These are phyloP conservation scores for Bilobella aurantiaca DNA, from an alignment of 1,140 invertebrate species.

Conservation along the genomic window DNA sequence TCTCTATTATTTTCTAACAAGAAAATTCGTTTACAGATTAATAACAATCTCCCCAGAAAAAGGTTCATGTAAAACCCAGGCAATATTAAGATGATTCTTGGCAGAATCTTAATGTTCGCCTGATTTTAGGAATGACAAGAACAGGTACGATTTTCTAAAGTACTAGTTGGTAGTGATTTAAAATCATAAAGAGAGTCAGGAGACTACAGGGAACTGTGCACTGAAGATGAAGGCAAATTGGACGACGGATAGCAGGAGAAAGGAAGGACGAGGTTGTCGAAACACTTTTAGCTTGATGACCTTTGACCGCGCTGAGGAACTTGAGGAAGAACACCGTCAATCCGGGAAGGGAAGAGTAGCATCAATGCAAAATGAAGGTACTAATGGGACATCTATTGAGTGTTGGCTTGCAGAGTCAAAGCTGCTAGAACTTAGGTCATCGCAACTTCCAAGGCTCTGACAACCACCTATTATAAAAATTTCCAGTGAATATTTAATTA, in stretches of 20 bases:
- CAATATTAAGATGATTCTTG: no score
- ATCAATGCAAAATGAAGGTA: constrained; percentile 29
- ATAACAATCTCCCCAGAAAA: no score
- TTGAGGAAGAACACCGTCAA: constrained; percentile 15
- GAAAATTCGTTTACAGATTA: no score
- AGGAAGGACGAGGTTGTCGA: neutral
- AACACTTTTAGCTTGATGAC: neutral
- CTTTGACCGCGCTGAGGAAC: neutral
- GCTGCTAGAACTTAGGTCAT: constrained; percentile 67
- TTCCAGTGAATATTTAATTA: no score
- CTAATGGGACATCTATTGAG: constrained; percentile 53
- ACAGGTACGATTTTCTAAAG: neutral
- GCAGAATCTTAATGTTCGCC: no score
- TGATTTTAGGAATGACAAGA: neutral
- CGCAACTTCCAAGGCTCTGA: constrained; percentile 51
- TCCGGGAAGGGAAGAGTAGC: constrained; percentile 30
- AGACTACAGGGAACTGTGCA: constrained; percentile 5
- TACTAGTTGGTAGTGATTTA: neutral
- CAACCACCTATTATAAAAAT: constrained; percentile 43
- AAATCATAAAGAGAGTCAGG: neutral
- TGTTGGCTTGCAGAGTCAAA: constrained; percentile 67
- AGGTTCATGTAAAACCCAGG: no score
- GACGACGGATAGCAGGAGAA: neutral
- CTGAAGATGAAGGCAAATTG: constrained; percentile 9
- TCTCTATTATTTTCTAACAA: no score